Base-by-base conservation (phyloP, 2,113 vertebrate species). In the Choloepus hoffmanni region DNA sequence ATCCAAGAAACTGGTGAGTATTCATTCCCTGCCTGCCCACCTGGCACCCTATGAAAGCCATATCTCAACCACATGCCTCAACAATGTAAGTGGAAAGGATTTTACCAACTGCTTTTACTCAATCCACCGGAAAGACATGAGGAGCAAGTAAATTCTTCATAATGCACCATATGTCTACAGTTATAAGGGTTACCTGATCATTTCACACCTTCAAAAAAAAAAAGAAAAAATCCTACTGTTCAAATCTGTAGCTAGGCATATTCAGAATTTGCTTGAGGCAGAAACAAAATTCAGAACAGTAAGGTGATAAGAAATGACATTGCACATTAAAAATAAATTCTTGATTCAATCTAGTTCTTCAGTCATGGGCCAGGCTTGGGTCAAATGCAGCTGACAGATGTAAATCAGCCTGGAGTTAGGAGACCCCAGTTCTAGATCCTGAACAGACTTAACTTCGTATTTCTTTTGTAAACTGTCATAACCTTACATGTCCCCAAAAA, bases 231-330 rank as follows among this genome's bases (percentile, higher is more conserved):
- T 16, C 48, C 76, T 50, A 19, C 36, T 50, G 8, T 89, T 95
- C 85, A 91, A 50, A 96, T 58, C 70, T 84, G 89, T 63, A 95
- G 87, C 92, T 50, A n/a, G 67, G 24, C 60, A 23, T 77, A 92
- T 83, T 89, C 70, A 88, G 36, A 86, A 92, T 83, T 45, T 70
- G 33, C 77, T 33, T 77, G 28, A 85, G 48, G 77, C 19, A 48
- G 50, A 60, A 85, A 92, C 77, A 96, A 90, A 97, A 97, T 94
- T 63, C 90, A 95, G 58, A 89, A 53, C n/a, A 94, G 18, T 65
- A 68, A 89, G 73, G 60, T 48, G 43, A 95, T 8, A 55, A 36
- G 36, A 36, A 36, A 36, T 36, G 65, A 15, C 65, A 68, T n/a
- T n/a, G 79, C 93, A 84, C 68, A 90, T 55, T 82, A 90, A 94